phyloP scores from a whole-genome alignment of 2,113 vertebrate species.

The Rhynchopsitta pachyrhyncha region DNA sequence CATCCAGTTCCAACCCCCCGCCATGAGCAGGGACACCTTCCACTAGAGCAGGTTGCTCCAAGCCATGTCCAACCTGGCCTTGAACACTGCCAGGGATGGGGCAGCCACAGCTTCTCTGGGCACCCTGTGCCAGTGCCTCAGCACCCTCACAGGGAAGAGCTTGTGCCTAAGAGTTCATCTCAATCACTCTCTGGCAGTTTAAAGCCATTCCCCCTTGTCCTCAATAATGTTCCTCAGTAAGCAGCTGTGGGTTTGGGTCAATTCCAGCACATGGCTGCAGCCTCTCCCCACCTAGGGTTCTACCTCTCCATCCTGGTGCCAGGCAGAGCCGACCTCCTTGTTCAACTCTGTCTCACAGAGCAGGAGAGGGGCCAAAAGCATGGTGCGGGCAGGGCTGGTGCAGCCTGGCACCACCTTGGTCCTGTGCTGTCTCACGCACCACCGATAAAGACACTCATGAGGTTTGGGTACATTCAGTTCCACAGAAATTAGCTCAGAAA shows the following conservation, averaged over 20 bases:
- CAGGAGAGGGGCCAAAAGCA: background rate
- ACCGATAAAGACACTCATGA: background rate
- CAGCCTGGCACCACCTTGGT: background rate
- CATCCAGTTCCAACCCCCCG: background rate
- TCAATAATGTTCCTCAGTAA: background rate
- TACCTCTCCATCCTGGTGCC: background rate
- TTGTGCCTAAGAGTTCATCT: background rate
- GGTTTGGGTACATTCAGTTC: background rate
- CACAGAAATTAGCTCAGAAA: background rate
- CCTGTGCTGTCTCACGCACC: accelerated
- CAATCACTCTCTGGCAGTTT: background rate
- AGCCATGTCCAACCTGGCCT: background rate
- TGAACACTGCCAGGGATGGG: background rate
- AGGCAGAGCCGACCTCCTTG: background rate
- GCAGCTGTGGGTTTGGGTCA: accelerated
- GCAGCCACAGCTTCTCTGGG: background rate
- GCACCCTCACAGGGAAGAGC: background rate
- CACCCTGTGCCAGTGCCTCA: background rate
- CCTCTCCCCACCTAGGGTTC: background rate
- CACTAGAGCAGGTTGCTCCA: background rate
- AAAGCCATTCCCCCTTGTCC: background rate
- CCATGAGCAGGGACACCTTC: background rate
- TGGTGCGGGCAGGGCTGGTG: background rate
- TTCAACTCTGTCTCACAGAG: background rate
- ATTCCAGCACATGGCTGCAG: background rate